These are phyloP conservation scores for Drosophila funebris DNA, from an alignment of 1,140 invertebrate genomes.

Conservation along the genomic window DNA sequence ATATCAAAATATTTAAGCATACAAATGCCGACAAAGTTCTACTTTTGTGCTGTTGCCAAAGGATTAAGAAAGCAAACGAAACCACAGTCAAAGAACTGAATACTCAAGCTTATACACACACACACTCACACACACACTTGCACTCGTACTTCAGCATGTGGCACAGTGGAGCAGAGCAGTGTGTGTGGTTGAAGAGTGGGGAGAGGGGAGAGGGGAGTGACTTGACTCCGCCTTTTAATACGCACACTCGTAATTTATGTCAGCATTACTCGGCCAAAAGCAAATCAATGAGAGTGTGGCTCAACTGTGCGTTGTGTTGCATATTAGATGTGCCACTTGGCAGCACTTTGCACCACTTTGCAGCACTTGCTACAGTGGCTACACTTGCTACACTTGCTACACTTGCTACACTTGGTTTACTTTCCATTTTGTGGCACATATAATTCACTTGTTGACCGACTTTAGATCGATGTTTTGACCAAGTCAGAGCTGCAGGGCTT, in stretches of 20 bases:
- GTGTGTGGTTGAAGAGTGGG: neutral
- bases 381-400: neutral
- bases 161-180: constrained; percentile 17
- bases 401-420: constrained; percentile 10
- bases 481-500: too few species aligned
- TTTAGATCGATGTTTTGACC: constrained; percentile 28
- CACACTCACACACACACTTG: neutral
- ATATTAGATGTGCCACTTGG: constrained; percentile 4
- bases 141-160: constrained; percentile 25
- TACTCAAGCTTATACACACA: neutral
- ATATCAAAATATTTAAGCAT: neutral
- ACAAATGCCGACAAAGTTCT: constrained; percentile 2
- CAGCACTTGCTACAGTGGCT: neutral
- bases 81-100: constrained; percentile 22
- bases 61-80: constrained; percentile 23
- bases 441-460: constrained; percentile 26
- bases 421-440: constrained; percentile 18
- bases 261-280: neutral
- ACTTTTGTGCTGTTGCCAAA: constrained; percentile 20
- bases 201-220: neutral
- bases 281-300: constrained; percentile 12
- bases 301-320: neutral
- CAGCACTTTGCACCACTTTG: too few species aligned
- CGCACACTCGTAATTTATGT: constrained; percentile 21
- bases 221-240: constrained; percentile 19